A percentile compares a stretch with the other conserved stretches of the same genome.
Conservation (phyloP, 2,888 invertebrate species). For the Drosophila birchii region DNA sequence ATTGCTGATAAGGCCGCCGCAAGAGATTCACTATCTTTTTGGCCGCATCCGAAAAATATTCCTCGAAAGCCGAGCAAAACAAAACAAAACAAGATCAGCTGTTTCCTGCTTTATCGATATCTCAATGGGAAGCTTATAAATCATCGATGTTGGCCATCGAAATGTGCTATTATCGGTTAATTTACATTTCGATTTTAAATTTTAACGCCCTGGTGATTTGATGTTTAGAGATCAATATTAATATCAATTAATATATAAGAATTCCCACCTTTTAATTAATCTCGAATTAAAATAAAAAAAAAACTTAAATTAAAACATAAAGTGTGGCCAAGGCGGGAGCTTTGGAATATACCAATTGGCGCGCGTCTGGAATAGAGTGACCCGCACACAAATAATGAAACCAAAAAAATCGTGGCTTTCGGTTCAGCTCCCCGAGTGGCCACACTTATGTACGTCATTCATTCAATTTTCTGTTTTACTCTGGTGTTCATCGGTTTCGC, state of each 20-base stretch:
- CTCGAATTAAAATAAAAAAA: not conserved
- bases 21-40: slow-evolving; percentile 12
- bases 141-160: not conserved
- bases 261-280: too few species aligned
- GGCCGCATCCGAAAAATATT: slow-evolving; percentile 8
- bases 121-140: not conserved
- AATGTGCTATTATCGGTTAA: not conserved
- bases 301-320: not conserved
- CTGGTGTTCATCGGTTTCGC: too few species aligned
- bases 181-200: not conserved
- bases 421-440: too few species aligned
- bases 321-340: too few species aligned
- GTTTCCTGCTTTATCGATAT: not conserved
- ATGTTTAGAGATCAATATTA: not conserved
- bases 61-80: not conserved
- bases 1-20: slow-evolving; percentile 2
- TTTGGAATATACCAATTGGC: too few species aligned
- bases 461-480: too few species aligned
- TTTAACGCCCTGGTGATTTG: not conserved
- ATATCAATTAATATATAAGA: not conserved
- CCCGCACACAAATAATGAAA: too few species aligned
- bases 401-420: too few species aligned
- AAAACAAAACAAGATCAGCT: not conserved
- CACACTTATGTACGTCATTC: too few species aligned
- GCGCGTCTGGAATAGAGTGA: too few species aligned